phyloP scores from a whole-genome alignment of 2,113 vertebrate species.

The Scatophagus argus region DNA sequence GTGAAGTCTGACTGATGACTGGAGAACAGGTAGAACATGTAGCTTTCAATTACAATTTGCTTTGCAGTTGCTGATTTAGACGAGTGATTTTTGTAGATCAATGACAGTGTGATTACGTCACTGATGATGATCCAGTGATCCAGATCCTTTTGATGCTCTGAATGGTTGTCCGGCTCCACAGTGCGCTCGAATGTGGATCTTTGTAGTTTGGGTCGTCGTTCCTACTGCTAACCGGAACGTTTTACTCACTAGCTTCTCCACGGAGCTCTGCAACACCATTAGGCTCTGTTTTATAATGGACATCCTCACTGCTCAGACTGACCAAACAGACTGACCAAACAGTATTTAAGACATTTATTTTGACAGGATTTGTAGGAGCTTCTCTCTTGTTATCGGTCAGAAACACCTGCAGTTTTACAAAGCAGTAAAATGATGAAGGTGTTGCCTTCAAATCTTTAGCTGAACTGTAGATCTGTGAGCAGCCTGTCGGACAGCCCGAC shows the following conservation, averaged over 20 bases:
- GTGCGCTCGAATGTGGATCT: background rate
- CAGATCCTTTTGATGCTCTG: background rate
- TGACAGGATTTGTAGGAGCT: background rate
- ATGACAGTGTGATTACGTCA: background rate
- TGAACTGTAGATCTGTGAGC: background rate
- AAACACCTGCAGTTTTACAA: background rate
- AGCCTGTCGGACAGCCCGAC: background rate
- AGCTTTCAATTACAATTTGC: no score
- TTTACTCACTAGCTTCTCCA: background rate
- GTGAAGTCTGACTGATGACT: no score
- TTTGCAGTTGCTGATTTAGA: background rate
- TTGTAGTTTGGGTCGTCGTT: background rate
- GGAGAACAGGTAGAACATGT: no score
- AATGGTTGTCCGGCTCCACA: background rate
- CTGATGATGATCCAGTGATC: no score
- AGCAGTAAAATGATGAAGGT: background rate
- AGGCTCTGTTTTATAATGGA: background rate
- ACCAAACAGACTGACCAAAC: background rate
- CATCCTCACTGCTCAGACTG: background rate
- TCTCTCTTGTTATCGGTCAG: background rate
- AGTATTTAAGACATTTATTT: background rate
- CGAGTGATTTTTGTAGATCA: background rate
- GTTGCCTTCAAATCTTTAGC: background rate
- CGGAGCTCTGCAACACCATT: background rate
- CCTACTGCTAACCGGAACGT: background rate